Conservation (phyloP, 2,888 invertebrate genomes). For the Acleris holmiana region DNA sequence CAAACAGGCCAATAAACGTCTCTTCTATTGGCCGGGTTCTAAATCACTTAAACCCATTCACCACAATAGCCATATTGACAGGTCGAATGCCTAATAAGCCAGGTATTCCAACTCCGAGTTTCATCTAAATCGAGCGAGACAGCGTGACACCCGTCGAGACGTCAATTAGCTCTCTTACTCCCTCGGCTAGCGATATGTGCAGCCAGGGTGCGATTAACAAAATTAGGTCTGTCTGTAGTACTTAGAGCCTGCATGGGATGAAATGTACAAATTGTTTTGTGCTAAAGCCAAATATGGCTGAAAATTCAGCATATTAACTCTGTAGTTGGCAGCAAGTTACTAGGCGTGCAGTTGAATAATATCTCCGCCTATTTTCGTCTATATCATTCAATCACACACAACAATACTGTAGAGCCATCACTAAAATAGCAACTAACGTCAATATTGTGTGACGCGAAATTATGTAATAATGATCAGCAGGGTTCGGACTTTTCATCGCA, state of each 20-base stretch:
- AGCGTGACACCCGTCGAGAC: constrained; percentile 64
- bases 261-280: constrained; percentile 3
- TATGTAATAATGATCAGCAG: too few relatives aligned
- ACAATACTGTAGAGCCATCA: too few relatives aligned
- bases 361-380: too few relatives aligned
- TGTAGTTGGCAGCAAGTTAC: too few relatives aligned
- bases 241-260: neutral
- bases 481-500: too few relatives aligned
- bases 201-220: constrained; percentile 29
- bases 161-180: constrained; percentile 57
- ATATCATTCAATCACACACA: too few relatives aligned
- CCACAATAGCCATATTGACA: constrained; percentile 15
- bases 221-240: constrained; percentile 25
- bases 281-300: neutral
- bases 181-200: constrained; percentile 29
- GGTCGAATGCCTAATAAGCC: constrained; percentile 18
- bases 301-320: neutral
- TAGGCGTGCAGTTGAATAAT: too few relatives aligned
- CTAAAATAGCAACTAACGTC: too few relatives aligned
- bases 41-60: neutral
- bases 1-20: too few relatives aligned
- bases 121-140: constrained; percentile 49
- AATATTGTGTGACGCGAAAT: too few relatives aligned
- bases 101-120: constrained; percentile 31
- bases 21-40: too few relatives aligned